Percentiles rank a stretch among this genome's conserved stretches.
phyloP scores from a whole-genome alignment of 64 coral and sea anemone genomes.

The Montipora cactus region DNA sequence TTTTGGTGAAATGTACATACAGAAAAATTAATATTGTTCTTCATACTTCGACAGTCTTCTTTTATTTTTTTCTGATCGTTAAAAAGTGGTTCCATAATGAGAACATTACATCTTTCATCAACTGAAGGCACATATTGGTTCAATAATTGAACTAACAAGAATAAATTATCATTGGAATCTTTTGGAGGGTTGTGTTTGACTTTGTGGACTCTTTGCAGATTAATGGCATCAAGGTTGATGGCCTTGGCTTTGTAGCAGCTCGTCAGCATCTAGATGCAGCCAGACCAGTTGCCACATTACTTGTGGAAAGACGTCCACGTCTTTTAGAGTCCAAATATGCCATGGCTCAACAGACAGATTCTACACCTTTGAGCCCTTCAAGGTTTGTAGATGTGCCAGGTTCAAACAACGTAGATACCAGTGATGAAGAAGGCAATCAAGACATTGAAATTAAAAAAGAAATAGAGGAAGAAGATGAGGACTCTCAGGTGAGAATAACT shows the following conservation, averaged over 20 bases:
- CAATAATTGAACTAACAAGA: too few relatives aligned
- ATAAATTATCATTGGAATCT: too few relatives aligned
- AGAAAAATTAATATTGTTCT: too few relatives aligned
- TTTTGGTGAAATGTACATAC: too few relatives aligned
- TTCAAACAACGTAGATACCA: not conserved
- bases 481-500: not conserved
- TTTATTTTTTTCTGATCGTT: too few relatives aligned
- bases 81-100: too few relatives aligned
- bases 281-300: slow-evolving; percentile 79
- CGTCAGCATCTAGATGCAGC: slow-evolving; percentile 92
- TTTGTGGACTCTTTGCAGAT: slow-evolving; percentile 41
- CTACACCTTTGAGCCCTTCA: not conserved
- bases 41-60: too few relatives aligned
- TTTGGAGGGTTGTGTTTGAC: too few relatives aligned
- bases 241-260: slow-evolving; percentile 86
- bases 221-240: slow-evolving; percentile 83
- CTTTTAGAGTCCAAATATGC: slow-evolving; percentile 78
- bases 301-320: slow-evolving; percentile 72
- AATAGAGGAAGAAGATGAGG: slow-evolving; percentile 34
- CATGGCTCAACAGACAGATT: slow-evolving; percentile 23
- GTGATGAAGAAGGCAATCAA: slow-evolving; percentile 19
- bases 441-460: not conserved
- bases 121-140: too few relatives aligned
- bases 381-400: slow-evolving; percentile 46
- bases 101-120: too few relatives aligned